Percentiles rank a stretch among this genome's conserved stretches.
Conservation (phyloP, 1,140 invertebrate species). For the Schmidtea mediterranea region DNA sequence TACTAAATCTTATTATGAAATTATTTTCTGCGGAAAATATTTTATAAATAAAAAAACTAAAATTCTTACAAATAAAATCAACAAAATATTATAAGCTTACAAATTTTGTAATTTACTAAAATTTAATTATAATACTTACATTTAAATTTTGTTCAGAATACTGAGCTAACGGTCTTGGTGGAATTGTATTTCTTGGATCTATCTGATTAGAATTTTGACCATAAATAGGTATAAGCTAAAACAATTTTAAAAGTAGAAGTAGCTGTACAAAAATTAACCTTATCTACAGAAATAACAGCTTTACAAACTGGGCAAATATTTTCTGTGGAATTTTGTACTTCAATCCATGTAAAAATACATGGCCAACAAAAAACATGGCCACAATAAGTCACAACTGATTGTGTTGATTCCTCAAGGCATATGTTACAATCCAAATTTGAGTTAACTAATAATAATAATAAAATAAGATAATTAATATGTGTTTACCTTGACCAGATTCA, state of each 20-base stretch:
- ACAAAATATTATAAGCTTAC: no score
- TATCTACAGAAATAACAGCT: constrained; percentile 78
- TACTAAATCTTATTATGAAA: no score
- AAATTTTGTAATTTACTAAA: no score
- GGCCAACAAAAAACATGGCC: constrained; percentile 99
- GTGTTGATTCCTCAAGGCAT: constrained; percentile 67
- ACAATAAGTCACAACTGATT: constrained; percentile 91
- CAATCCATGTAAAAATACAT: constrained; percentile 73
- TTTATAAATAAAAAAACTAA: no score
- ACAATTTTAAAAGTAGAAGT: not conserved
- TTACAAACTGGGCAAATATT: constrained; percentile 76
- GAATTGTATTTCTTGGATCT: constrained; percentile 36
- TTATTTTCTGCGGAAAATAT: no score
- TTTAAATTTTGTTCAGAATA: constrained; percentile 23
- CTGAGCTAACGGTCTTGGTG: constrained; percentile 29
- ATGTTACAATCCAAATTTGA: constrained; percentile 36
- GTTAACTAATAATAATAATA: no score
- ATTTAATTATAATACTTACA: no score
- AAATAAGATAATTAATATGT: no score
- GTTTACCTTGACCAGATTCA: no score
- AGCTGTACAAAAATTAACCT: constrained; percentile 43
- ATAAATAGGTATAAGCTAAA: not conserved
- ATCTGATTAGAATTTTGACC: not conserved
- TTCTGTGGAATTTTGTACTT: constrained; percentile 38
- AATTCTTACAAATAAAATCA: no score